Evolutionary conservation across 2,797 vertebrate species (phyloP).

Genomic region (Thripadectes ignobilis): DNA sequence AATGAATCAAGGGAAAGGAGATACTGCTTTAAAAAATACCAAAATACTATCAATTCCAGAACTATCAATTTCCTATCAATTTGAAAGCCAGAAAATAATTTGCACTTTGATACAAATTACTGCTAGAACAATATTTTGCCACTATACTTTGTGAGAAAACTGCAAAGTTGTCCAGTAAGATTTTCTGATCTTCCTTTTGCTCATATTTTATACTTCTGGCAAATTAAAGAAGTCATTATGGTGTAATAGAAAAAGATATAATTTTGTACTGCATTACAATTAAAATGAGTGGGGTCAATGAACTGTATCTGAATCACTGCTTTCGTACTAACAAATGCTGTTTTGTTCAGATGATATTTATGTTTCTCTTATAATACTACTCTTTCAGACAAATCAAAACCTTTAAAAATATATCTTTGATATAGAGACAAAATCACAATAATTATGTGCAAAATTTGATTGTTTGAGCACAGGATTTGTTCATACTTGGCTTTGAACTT

Average conservation of each 20-base stretch:
- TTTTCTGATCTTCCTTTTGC: not conserved
- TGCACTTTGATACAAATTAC: not conserved
- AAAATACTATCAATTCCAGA: not conserved
- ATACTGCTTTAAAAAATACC: not conserved
- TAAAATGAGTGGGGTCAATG: not conserved
- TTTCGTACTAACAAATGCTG: not conserved
- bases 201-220: not conserved
- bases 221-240: not conserved
- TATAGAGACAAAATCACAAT: not conserved
- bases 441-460: not conserved
- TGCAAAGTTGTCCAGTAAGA: not conserved
- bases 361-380: not conserved
- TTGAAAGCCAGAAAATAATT: not conserved
- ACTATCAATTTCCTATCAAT: not conserved
- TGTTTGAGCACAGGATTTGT: not conserved
- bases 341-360: not conserved
- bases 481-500: not conserved
- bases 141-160: not conserved
- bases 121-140: not conserved
- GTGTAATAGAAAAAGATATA: not conserved
- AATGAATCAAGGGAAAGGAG: not conserved
- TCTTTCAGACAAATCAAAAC: not conserved
- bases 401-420: not conserved
- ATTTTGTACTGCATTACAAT: constrained; percentile 1
- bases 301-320: not conserved